Percentiles rank a stretch among this genome's conserved stretches.
Conservation (phyloP, 2,113 vertebrate genomes). For the Rhinichthys klamathensis region DNA sequence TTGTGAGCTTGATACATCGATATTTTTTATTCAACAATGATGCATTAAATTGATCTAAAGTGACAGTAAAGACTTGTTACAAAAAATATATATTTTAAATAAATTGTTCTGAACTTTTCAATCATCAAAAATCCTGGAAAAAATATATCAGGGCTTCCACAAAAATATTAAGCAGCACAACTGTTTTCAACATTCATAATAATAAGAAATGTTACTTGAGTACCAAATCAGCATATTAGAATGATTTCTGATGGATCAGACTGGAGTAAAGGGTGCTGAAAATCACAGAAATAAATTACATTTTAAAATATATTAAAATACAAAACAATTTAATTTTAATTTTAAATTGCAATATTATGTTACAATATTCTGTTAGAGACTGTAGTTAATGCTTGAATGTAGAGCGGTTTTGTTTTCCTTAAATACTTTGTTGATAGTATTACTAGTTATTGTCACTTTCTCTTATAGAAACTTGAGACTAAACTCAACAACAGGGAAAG, state of each 20-base stretch:
- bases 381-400: neutral
- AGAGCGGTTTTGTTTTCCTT: neutral
- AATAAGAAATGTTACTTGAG: neutral
- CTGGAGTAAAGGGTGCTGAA: neutral
- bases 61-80: neutral
- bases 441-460: neutral
- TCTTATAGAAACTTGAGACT: slow-evolving; percentile 80
- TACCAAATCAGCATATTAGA: neutral
- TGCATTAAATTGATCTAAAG: neutral
- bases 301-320: neutral
- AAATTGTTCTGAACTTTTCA: neutral
- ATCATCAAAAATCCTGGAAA: neutral
- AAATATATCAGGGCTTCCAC: neutral
- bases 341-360: neutral
- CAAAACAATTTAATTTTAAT: neutral
- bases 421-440: neutral
- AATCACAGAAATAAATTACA: neutral
- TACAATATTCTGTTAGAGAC: neutral
- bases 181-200: neutral
- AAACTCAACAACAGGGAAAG: slow-evolving; percentile 83
- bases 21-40: neutral
- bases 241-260: neutral
- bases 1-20: neutral
- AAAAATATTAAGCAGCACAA: neutral
- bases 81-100: neutral